Percentiles rank a stretch among this genome's conserved stretches.
Conservation (phyloP, 1,140 invertebrate species). For the Brachionus asplanchnoidis region DNA sequence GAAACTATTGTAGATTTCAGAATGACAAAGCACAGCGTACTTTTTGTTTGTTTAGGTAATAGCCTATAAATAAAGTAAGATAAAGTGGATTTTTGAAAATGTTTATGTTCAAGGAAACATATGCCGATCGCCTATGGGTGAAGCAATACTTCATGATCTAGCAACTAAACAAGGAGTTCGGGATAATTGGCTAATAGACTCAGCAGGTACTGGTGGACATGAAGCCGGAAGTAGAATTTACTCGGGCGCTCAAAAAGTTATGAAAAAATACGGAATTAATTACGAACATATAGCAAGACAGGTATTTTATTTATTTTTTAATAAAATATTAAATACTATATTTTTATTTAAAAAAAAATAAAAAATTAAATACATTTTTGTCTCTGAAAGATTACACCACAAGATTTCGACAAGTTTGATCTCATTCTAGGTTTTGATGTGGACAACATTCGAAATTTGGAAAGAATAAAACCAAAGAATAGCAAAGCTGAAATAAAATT, state of each 20-base stretch:
- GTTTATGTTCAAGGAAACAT: conserved; percentile 13
- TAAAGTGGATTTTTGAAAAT: neutral
- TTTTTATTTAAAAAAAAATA: neutral
- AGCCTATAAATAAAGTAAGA: neutral
- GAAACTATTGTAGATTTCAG: neutral
- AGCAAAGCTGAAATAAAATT: conserved; percentile 29
- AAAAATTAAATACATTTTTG: neutral
- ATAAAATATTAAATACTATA: no score
- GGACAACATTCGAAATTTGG: conserved; percentile 31
- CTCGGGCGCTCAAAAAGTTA: neutral
- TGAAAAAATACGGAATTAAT: conserved; percentile 12
- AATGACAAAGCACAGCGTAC: conserved; percentile 37
- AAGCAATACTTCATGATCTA: conserved; percentile 35
- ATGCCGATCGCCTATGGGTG: conserved; percentile 38
- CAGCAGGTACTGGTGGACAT: conserved; percentile 29
- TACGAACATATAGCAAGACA: conserved; percentile 34
- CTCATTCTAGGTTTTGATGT: conserved; percentile 28
- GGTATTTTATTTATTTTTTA: neutral
- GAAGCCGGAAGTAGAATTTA: conserved; percentile 28
- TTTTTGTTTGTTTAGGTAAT: conserved; percentile 39
- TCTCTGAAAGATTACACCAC: neutral
- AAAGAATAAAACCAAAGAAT: conserved; percentile 40
- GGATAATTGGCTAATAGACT: conserved; percentile 31
- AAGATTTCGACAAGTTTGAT: conserved; percentile 39
- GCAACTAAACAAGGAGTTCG: conserved; percentile 33